Base-by-base conservation (phyloP, 2,888 invertebrate genomes). In the Calameuta idolon region DNA sequence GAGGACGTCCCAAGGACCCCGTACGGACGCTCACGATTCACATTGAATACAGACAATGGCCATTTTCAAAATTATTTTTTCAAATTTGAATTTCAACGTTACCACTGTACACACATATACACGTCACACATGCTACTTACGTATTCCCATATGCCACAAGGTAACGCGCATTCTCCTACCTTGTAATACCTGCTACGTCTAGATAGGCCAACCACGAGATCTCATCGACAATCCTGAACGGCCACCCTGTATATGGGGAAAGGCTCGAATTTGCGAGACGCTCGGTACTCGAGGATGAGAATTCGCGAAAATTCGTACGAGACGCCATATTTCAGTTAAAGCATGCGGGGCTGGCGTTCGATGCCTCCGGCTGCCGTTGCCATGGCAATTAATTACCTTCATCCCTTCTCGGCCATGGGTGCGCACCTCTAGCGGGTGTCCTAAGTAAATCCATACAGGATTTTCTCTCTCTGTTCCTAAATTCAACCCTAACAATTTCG, bases 311-410 rank as follows among this genome's bases (percentile, higher is more conserved):
- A 90, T 90, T 89, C 87, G 89, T 88, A 88, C 88, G 89, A 88
- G 87, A 84, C 90, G 91, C 90, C 91, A 91, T 91, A 91, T 91
- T 91, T 91, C 91, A 91, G 91, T 91, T 91, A 90, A 89, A 90
- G 85, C 87, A 88, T 83, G 86, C 85, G 87, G 87, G 89, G 88
- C 88, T 87, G 87, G 89, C 88, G 87, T 89, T 90, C 89, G 88
- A 90, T 89, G 90, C 88, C 85, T 80, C 82, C 77, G 87, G 85
- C 86, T 84, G 87, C 87, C 76, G 91, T 91, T 91, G 91, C 91
- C 87, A 91, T 91, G 91, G 90, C 90, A 90, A 91, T 91, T 91
- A 91, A 91, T 91, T 91, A 91, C 91, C 90, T 89, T 89, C 88
- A 89, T 89, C 90, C 90, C 91, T 89, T 88, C 89, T 88, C 84